Base-by-base conservation (phyloP, 2,113 vertebrate genomes). In the Channa argus region DNA sequence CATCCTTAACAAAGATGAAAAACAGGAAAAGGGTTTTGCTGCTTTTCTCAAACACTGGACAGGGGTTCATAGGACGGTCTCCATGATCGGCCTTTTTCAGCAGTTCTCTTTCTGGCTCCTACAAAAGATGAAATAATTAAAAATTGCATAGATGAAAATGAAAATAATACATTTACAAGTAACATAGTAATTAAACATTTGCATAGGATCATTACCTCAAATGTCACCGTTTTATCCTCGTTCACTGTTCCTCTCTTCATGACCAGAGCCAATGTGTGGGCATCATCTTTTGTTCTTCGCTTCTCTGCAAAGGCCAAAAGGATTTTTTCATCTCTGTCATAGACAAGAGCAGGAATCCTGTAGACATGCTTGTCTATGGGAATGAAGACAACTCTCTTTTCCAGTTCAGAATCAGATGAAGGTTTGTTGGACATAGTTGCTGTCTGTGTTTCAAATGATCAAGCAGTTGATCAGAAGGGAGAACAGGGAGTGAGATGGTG, bases 311-410 rank as follows among this genome's bases (percentile, higher is more conserved):
- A 70, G 9, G 66, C 24, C 24, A 24, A 24, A 24, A 24, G 24
- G 24, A 24, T 24, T 24, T 24, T 24, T 24, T 24, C 24, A 3
- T 67, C 24, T 58, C 6, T 58, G 0, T 39, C 3, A 1, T 33
- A 39, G 9, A 58, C 5, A 50, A 70, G 66, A 59, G 66, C 53
- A 58, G 66, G 54, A 14, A 70, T 70, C 66, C 66, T 47, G 47
- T 52, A 65, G 2, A 72, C 50, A 0, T 24, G 24, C 24, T 24
- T 24, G 24, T 24, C 24, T 24, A 24, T 24, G 24, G 24, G 24
- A 24, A 24, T 24, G 24, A 24, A 24, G 24, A 24, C 24, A 24
- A 24, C 24, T 24, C 24, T 24, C 24, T 24, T 24, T 24, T 24
- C 24, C 24, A 24, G 24, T 24, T 24, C 24, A 24, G 24, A 24